Evolutionary conservation across 2,888 invertebrate species (phyloP).

Genomic region (Leucophora obtusa): DNA sequence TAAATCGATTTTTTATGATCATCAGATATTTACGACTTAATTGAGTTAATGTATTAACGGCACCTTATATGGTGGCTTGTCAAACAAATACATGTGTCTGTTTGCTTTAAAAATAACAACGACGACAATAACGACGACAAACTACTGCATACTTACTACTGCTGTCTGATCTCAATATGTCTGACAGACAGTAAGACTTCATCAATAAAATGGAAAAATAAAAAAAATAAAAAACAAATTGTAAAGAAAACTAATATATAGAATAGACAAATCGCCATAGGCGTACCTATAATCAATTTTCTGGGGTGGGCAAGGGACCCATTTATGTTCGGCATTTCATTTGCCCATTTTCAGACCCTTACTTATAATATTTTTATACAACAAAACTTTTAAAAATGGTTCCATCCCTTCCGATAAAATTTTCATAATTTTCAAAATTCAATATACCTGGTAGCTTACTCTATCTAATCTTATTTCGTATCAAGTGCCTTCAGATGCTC

Average conservation of each 20-base stretch:
- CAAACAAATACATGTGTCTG: constrained; percentile 27
- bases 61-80: constrained; percentile 51
- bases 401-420: too few relatives aligned
- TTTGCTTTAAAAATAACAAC: background rate
- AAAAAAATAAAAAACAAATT: background rate
- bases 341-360: too few relatives aligned
- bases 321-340: too few relatives aligned
- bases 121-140: constrained; percentile 32
- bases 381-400: too few relatives aligned
- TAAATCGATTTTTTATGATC: constrained; percentile 50
- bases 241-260: background rate
- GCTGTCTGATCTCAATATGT: constrained; percentile 55
- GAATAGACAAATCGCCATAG: too few relatives aligned
- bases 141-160: constrained; percentile 2
- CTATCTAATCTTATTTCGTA: too few relatives aligned
- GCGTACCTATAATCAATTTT: too few relatives aligned
- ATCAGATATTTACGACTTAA: constrained; percentile 52
- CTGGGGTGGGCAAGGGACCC: too few relatives aligned
- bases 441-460: too few relatives aligned
- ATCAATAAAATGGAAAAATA: constrained; percentile 32
- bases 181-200: constrained; percentile 47
- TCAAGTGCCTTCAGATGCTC: too few relatives aligned
- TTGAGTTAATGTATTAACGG: constrained; percentile 59
- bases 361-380: too few relatives aligned
- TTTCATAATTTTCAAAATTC: too few relatives aligned